Conservation (phyloP, 2,888 invertebrate species). For the Leucophenga montana region DNA sequence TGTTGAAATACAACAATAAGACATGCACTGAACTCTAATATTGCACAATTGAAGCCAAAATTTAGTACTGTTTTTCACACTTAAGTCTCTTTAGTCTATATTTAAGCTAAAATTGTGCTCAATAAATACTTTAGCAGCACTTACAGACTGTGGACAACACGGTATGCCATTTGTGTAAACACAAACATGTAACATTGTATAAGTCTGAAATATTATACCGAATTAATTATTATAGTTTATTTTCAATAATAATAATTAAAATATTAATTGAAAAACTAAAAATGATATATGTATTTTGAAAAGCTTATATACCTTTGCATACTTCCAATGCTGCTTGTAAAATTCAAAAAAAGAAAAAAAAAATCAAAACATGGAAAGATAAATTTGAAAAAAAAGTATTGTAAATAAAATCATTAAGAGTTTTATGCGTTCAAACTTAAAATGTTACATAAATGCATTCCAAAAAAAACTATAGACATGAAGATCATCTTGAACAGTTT, state of each 20-base stretch:
- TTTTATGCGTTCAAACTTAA: constrained; percentile 33
- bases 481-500: constrained; percentile 10
- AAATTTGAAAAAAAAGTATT: constrained; percentile 7
- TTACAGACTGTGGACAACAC: constrained; percentile 87
- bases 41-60: not conserved
- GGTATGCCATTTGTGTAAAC: constrained; percentile 87
- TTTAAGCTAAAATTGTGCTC: too few species aligned
- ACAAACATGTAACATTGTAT: constrained; percentile 92
- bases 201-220: constrained; percentile 79
- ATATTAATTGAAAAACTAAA: constrained; percentile 21
- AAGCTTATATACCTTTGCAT: constrained; percentile 70
- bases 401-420: constrained; percentile 26
- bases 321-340: constrained; percentile 73
- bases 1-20: not conserved
- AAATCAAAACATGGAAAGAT: too few species aligned
- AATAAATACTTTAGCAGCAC: constrained; percentile 68
- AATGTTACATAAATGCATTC: constrained; percentile 24
- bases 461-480: not conserved
- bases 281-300: constrained; percentile 14
- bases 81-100: too few species aligned
- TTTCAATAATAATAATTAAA: not conserved
- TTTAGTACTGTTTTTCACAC: not conserved
- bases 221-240: not conserved
- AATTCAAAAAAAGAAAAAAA: constrained; percentile 14
- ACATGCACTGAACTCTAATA: too few species aligned